Base-by-base conservation (phyloP, 1,140 invertebrate species). In the Bactericera cockerelli region DNA sequence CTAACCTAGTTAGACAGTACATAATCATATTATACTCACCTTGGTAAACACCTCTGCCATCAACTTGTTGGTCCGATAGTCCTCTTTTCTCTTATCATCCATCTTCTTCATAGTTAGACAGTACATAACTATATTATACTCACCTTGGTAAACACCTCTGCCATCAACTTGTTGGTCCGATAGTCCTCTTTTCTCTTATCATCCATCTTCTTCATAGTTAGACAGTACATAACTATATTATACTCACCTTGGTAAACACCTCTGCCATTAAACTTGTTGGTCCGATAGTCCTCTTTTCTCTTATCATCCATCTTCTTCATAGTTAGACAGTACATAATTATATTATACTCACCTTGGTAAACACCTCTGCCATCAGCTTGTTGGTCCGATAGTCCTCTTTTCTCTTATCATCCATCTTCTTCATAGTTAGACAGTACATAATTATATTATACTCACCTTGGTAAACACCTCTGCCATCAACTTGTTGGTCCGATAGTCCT, bases 231-330 rank as follows among this genome's bases (percentile, higher is more conserved):
- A n/a, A n/a, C n/a, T n/a, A n/a, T n/a, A n/a, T n/a, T n/a, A n/a
- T n/a, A n/a, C n/a, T n/a, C n/a, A n/a, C n/a, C n/a, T 64, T 74
- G 49, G 74, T 72, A 67, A n/a, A 75, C 79, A 59, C 77, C 70
- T 63, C 74, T 73, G 3, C 75, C 77, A 75, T 79, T 77, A 0
- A 78, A 62, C 60, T 75, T 71, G 65, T 79, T 78, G 26, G 73
- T 73, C 13, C 69, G 65, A n/a, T 73, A 67, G 42, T 75, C 71
- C 58, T 76, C 73, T 65, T 77, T 72, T 39, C 67, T 69, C 61
- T 74, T 75, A 28, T 65, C 65, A 59, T 75, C 71, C 13, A 65
- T 63, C n/a, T 69, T 65, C 60, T 73, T 76, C 11, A 68, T n/a
- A n/a, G n/a, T n/a, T n/a, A n/a, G n/a, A n/a, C n/a, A n/a, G n/a